phyloP scores from a whole-genome alignment of 1,140 invertebrate genomes.

The Sitophilus oryzae region DNA sequence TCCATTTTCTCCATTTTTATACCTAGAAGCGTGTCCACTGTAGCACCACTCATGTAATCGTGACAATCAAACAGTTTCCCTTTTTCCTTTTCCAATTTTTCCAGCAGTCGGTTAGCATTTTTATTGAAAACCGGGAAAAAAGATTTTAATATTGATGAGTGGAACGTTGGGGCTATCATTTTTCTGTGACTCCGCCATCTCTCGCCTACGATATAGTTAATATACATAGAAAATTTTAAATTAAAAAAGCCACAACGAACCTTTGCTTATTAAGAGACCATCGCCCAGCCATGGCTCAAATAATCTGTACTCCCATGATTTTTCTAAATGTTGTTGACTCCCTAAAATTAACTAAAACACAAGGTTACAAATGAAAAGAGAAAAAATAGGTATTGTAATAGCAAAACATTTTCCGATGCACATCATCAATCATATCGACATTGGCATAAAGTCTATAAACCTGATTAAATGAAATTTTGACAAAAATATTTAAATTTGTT shows the following conservation, averaged over 20 bases:
- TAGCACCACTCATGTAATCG: constrained; percentile 74
- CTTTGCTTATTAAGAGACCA: constrained; percentile 74
- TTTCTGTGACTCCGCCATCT: constrained; percentile 81
- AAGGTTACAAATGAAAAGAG: too few species aligned
- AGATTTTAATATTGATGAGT: constrained; percentile 83
- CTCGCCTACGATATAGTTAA: constrained; percentile 48
- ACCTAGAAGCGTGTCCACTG: constrained; percentile 58
- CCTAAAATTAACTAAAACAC: constrained; percentile 32
- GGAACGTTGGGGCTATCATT: constrained; percentile 89
- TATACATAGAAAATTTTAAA: constrained; percentile 2
- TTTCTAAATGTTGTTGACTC: constrained; percentile 49
- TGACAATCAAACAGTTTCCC: constrained; percentile 74
- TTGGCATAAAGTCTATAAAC: too few species aligned
- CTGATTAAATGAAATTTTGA: too few species aligned
- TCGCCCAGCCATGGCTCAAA: constrained; percentile 86
- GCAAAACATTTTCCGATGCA: too few species aligned
- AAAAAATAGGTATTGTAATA: too few species aligned
- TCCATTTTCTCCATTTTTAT: too few species aligned
- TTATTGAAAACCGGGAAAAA: constrained; percentile 83
- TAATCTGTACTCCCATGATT: constrained; percentile 70
- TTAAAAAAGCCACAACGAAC: constrained; percentile 34
- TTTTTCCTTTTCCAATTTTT: constrained; percentile 57
- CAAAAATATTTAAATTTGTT: too few species aligned
- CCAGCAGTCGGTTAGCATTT: constrained; percentile 66
- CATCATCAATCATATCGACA: too few species aligned